Base-by-base conservation (phyloP, 2,113 vertebrate species). In the Ciconia maguari region DNA sequence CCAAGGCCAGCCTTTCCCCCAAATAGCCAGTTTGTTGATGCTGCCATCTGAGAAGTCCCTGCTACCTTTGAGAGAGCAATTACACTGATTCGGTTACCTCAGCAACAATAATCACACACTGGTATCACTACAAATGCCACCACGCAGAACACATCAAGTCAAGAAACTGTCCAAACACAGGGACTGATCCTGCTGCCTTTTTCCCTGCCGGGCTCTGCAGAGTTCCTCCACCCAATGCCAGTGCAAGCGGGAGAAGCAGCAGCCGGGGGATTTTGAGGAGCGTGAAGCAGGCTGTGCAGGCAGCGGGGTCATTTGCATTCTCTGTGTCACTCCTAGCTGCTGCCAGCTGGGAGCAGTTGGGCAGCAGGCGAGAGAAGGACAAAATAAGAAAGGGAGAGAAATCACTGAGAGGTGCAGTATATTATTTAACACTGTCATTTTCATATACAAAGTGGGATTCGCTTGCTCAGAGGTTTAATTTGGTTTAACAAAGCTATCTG, bases 91-190 rank as follows among this genome's bases (percentile, higher is more conserved):
- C 9, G 7, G 96, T 97, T 96, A 92, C 96, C 97, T 97, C 97
- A 96, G 97, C 97, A 97, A 97, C 97, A 94, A 79, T 42, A 61
- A 87, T 26, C 91, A 27, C 74, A 1, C 66, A 38, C 82, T 5
- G 83, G 62, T 52, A 82, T 52, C 92, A 12, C 92, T 13, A 11
- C 62, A 49, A 13, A 55, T 27, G 87, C 83, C 93, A 54, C 69
- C 86, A 26, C 3, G 9, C 72, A 38, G 38, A 41, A 4, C 42
- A 27, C 85, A 29, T 15, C 65, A 2, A 84, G 88, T 20, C 83
- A 38, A 21, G 48, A 48, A 72, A 32, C 66, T 2, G 21, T 51
- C 88, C 91, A 74, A 36, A 74, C 74, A 29, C 1, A 0, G 36
- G 48, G 38, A 32, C 54, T 3, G 68, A 44, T 52, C 66, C 95